A percentile compares a stretch with the other conserved stretches of the same genome.
Evolutionary conservation across 2,797 vertebrate species (phyloP).

Genomic region (Lophius americanus): DNA sequence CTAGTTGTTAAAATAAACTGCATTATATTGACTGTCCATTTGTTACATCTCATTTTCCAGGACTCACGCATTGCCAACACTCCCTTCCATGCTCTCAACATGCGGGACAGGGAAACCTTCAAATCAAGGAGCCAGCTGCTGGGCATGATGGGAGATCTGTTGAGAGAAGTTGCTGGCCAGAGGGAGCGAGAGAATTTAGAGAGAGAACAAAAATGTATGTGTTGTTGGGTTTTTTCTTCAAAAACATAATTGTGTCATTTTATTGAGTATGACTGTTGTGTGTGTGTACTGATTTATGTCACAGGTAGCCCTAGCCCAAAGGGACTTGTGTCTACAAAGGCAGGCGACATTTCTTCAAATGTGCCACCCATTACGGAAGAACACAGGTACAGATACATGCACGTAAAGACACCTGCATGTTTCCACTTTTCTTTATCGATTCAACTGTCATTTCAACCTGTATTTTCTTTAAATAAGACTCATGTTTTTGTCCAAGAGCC

Average conservation of each 20-base stretch:
- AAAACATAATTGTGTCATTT: background rate
- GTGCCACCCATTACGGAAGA: conserved; percentile 1
- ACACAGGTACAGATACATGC: conserved; percentile 18
- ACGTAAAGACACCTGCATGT: background rate
- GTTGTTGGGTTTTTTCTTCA: background rate
- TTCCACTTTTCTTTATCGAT: background rate
- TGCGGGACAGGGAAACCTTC: conserved; percentile 72
- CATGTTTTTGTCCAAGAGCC: background rate
- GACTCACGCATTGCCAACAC: conserved; percentile 79
- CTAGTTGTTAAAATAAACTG: background rate
- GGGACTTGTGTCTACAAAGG: conserved; percentile 28
- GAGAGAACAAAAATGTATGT: conserved; percentile 25
- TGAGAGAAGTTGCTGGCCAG: conserved; percentile 57
- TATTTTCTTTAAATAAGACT: background rate
- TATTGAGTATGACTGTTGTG: background rate
- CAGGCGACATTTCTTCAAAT: conserved; percentile 11
- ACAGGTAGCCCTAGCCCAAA: conserved; percentile 45
- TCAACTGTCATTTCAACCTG: background rate
- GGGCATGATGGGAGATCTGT: conserved; percentile 75
- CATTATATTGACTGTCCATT: background rate
- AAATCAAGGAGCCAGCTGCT: conserved; percentile 75
- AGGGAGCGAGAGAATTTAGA: conserved; percentile 71
- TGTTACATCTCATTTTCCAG: conserved; percentile 57
- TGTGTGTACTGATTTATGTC: conserved; percentile 1
- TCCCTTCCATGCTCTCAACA: conserved; percentile 79